Percentiles rank a stretch among this genome's conserved stretches.
These are phyloP conservation scores for Paracyclopina nana DNA, from an alignment of 1,140 invertebrate genomes.

Conservation along the genomic window DNA sequence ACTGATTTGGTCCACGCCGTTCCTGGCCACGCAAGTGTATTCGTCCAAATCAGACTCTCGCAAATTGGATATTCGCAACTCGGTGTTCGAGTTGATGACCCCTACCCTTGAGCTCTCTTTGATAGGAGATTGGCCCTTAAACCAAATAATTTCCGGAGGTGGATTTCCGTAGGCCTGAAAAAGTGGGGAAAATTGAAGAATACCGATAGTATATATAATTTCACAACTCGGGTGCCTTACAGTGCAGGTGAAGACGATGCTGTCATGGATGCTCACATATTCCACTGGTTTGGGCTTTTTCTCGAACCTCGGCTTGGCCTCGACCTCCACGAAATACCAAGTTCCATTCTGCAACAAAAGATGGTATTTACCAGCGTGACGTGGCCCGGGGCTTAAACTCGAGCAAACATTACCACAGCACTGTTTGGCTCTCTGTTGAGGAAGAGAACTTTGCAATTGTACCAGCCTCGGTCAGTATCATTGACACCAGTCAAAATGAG, in stretches of 20 bases:
- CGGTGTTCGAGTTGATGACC: slow-evolving; percentile 74
- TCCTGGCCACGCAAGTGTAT: slow-evolving; percentile 80
- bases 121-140: slow-evolving; percentile 20
- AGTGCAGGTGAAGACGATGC: slow-evolving; percentile 82
- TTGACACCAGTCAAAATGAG: slow-evolving; percentile 80
- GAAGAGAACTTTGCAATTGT: slow-evolving; percentile 88
- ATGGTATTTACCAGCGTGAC: neutral
- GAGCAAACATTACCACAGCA: neutral
- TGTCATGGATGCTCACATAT: slow-evolving; percentile 85
- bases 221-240: slow-evolving; percentile 23
- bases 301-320: slow-evolving; percentile 76
- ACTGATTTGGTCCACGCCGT: slow-evolving; percentile 61
- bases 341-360: slow-evolving; percentile 53
- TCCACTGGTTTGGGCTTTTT: slow-evolving; percentile 78
- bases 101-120: slow-evolving; percentile 19
- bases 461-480: slow-evolving; percentile 87
- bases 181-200: slow-evolving; percentile 1
- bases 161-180: slow-evolving; percentile 32
- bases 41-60: slow-evolving; percentile 72
- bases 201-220: neutral
- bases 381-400: neutral
- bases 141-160: slow-evolving; percentile 67
- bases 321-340: slow-evolving; percentile 89
- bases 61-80: slow-evolving; percentile 70
- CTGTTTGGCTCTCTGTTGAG: slow-evolving; percentile 71